A percentile compares a stretch with the other conserved stretches of the same genome.
phyloP scores from a whole-genome alignment of 1,140 invertebrate species.

The Lucilia cuprina region DNA sequence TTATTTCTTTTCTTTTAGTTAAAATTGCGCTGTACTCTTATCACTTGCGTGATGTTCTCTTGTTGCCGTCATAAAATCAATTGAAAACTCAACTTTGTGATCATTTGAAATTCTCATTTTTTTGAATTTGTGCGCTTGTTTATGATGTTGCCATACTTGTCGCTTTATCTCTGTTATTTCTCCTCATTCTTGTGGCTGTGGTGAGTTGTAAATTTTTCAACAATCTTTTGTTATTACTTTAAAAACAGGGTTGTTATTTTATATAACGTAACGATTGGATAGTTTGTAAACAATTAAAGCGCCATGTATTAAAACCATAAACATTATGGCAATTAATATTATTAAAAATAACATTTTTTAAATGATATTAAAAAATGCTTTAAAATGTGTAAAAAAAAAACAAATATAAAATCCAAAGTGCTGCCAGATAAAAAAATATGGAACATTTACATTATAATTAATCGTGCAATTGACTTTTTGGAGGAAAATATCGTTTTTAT shows the following conservation, averaged over 20 bases:
- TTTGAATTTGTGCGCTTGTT: slow-evolving; percentile 22
- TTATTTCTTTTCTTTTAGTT: neutral
- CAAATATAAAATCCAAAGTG: no score
- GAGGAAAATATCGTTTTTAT: no score
- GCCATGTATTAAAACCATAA: neutral
- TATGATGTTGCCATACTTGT: neutral
- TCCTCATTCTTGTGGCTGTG: neutral
- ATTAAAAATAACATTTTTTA: neutral
- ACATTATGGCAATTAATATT: neutral
- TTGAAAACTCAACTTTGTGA: slow-evolving; percentile 10
- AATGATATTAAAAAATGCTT: no score
- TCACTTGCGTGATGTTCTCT: slow-evolving; percentile 22
- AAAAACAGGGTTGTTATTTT: neutral
- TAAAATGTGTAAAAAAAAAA: no score
- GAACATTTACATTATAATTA: no score
- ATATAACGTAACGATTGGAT: neutral
- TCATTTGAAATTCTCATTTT: neutral
- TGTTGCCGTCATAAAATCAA: slow-evolving; percentile 22
- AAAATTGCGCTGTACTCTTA: neutral
- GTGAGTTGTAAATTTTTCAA: neutral
- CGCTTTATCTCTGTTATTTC: neutral
- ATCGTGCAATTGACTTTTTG: no score
- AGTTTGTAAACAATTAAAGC: neutral
- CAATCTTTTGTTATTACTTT: neutral
- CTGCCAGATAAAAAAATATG: no score